Evolutionary conservation across 2,888 invertebrate species (phyloP), one percentile per base, ranked within the genome.

Genomic region (Tinea pellionella): DNA sequence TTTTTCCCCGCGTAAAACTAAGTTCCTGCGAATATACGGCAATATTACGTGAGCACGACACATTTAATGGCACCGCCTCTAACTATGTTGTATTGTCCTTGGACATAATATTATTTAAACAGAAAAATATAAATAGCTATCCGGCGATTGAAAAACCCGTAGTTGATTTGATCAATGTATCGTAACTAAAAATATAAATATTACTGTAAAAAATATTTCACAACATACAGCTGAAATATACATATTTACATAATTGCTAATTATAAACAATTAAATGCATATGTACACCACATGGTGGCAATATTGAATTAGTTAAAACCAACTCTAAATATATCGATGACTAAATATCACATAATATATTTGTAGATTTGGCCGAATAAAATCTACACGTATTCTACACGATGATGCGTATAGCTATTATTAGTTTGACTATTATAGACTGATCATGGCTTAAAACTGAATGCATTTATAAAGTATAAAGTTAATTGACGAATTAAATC

Each of bases 281-380:
- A n/a, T 47, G 47, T 47, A 15, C 47, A 47, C 13, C 47, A 47
- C n/a, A 9, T 47, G 47, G 47, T 47, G 47, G n/a, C 13, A 47
- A 4, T 47, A 16, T 16, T 2, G 9, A 47, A 16, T 47, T 6
- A 47, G 47, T 15, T 16, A 16, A 47, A 6, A 37, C 2, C 3
- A 47, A 16, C 15, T 47, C 47, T 47, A 47, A 47, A n/a, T 15
- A 15, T 47, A 47, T 47, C 47, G 47, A 47, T 47, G 47, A 47
- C 47, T 47, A 47, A 47, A 13, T 16, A 47, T 47, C n/a, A 37
- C 9, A 12, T 9, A 30, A 12, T 37, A 15, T 16, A 47, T 15
- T 47, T 15, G 47, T 47, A 47, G 47, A 47, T 47, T 47, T 47
- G 47, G 13, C 47, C 13, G 47, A 16, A 16, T 37, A 37, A 37